Percentiles rank a stretch among this genome's conserved stretches.
These are phyloP conservation scores for Phaethon lepturus DNA, from an alignment of 2,113 vertebrate species.

Conservation along the genomic window DNA sequence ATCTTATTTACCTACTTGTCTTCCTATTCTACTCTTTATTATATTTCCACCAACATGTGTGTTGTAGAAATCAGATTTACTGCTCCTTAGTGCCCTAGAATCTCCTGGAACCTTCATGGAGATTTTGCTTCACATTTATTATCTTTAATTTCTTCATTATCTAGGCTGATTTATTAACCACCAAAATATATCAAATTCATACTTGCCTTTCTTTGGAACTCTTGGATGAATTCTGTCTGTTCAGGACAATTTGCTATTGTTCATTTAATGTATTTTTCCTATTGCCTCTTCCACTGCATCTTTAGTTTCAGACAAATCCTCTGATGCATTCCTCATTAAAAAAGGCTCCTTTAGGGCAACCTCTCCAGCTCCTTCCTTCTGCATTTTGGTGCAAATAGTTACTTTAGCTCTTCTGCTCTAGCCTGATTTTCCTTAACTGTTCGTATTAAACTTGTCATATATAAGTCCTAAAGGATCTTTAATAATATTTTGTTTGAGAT, in stretches of 20 bases:
- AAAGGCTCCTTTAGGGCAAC: not conserved
- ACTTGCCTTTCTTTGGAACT: not conserved
- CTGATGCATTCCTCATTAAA: not conserved
- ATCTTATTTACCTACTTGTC: not conserved
- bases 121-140: not conserved
- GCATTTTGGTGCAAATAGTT: not conserved
- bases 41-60: not conserved
- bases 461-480: not conserved
- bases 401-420: not conserved
- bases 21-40: not conserved
- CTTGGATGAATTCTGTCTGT: not conserved
- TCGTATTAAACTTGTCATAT: not conserved
- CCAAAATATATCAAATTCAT: not conserved
- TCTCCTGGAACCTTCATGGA: not conserved
- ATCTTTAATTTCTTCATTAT: not conserved
- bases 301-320: not conserved
- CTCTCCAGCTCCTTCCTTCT: not conserved
- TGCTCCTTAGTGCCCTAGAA: not conserved
- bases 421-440: not conserved
- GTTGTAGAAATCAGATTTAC: not conserved
- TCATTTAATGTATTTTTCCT: not conserved
- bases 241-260: not conserved
- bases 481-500: not conserved
- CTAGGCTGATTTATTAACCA: not conserved
- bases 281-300: not conserved